phyloP scores from a whole-genome alignment of 2,113 vertebrate genomes.

The Platysteira castanea region DNA sequence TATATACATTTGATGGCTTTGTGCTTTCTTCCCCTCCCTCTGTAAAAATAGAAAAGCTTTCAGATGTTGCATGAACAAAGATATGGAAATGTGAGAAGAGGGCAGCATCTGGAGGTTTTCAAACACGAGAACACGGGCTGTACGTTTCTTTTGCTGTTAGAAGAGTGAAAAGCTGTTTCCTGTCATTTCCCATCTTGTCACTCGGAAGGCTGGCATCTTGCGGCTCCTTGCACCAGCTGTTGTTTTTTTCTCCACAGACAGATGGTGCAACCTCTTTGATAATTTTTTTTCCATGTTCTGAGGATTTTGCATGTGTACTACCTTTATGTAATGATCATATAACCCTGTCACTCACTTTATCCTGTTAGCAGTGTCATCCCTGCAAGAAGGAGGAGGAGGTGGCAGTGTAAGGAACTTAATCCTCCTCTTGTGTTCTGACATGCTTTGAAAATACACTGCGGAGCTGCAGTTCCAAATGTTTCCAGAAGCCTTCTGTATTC shows the following conservation, averaged over 20 bases:
- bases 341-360: constrained; percentile 46
- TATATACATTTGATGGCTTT: constrained; percentile 58
- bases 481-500: neutral
- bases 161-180: constrained; percentile 91
- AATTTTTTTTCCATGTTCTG: constrained; percentile 46
- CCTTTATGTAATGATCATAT: constrained; percentile 59
- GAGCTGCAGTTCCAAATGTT: neutral
- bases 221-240: constrained; percentile 88
- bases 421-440: constrained; percentile 30
- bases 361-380: constrained; percentile 42
- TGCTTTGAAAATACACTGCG: neutral
- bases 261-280: constrained; percentile 87
- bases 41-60: constrained; percentile 69
- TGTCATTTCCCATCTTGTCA: constrained; percentile 98
- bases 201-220: constrained; percentile 90
- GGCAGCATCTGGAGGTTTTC: constrained; percentile 88
- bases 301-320: constrained; percentile 57
- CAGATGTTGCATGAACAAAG: constrained; percentile 80
- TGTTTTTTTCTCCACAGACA: constrained; percentile 80
- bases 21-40: constrained; percentile 48
- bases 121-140: constrained; percentile 80
- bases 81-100: constrained; percentile 78
- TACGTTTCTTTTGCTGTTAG: constrained; percentile 78
- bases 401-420: neutral
- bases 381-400: neutral